Percentiles rank a stretch among this genome's conserved stretches.
Evolutionary conservation across 53 echinoderm and acorn worm genomes (phyloP).

Genomic region (Apostichopus leukothele): DNA sequence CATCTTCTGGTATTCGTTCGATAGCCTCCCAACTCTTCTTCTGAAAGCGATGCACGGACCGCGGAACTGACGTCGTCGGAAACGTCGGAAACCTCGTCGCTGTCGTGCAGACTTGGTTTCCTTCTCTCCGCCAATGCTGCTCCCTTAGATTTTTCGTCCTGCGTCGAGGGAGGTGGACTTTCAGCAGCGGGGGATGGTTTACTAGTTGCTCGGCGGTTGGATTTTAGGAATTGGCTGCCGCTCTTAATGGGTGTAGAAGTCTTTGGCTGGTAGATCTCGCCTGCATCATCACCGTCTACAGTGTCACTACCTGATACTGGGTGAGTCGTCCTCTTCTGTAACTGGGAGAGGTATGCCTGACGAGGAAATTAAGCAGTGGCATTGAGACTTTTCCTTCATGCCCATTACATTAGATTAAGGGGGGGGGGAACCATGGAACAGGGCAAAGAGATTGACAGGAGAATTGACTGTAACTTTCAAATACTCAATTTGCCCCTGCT

Average conservation of each 20-base stretch:
- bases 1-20: not conserved
- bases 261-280: constrained; percentile 17
- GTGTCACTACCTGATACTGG: not conserved
- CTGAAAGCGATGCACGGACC: not conserved
- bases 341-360: constrained; percentile 29
- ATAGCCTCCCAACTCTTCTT: not conserved
- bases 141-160: not conserved
- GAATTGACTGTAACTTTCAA: no score
- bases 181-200: not conserved
- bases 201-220: not conserved
- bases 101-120: not conserved
- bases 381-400: not conserved
- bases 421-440: no score
- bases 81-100: not conserved
- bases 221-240: constrained; percentile 30
- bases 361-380: not conserved
- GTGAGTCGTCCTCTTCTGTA: constrained; percentile 17
- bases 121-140: not conserved
- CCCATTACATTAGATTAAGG: not conserved
- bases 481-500: no score
- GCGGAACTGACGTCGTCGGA: not conserved
- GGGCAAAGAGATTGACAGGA: no score
- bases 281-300: not conserved
- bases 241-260: not conserved
- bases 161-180: no score